phyloP scores from a whole-genome alignment of 2,113 vertebrate genomes.

The Donacobius atricapilla region DNA sequence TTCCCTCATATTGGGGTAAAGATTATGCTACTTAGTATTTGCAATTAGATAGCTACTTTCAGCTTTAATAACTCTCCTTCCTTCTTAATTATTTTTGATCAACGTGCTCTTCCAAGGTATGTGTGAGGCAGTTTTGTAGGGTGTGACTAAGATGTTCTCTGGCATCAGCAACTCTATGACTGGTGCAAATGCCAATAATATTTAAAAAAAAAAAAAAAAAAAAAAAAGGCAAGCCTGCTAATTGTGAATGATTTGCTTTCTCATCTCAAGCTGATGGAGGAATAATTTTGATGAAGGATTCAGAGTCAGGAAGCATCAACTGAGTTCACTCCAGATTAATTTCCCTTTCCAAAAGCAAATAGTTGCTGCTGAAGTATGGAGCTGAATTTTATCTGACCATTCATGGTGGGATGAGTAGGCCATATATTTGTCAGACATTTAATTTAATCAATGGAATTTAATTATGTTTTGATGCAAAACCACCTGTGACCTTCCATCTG shows the following conservation, averaged over 20 bases:
- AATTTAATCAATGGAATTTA: slow-evolving; percentile 70
- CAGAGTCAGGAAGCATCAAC: slow-evolving; percentile 70
- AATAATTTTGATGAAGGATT: slow-evolving; percentile 75
- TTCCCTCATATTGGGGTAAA: background rate
- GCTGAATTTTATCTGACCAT: slow-evolving; percentile 55
- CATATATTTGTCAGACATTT: slow-evolving; percentile 49
- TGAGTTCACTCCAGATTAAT: slow-evolving; percentile 71
- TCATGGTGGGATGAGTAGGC: slow-evolving; percentile 29
- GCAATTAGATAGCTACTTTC: slow-evolving; percentile 25
- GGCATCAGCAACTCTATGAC: background rate
- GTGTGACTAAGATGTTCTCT: slow-evolving; percentile 30
- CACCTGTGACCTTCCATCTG: slow-evolving; percentile 71
- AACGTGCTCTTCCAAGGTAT: slow-evolving; percentile 5
- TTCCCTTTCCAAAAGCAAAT: slow-evolving; percentile 34
- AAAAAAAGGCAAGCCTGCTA: slow-evolving; percentile 15
- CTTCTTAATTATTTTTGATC: slow-evolving; percentile 60
- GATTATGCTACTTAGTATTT: background rate
- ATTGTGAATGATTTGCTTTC: slow-evolving; percentile 66
- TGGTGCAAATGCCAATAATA: slow-evolving; percentile 21
- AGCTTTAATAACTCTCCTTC: slow-evolving; percentile 52
- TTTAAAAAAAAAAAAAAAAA: background rate
- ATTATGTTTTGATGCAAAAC: slow-evolving; percentile 68
- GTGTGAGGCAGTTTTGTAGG: slow-evolving; percentile 13
- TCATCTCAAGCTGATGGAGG: slow-evolving; percentile 22
- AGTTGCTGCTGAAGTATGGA: background rate